These are phyloP conservation scores for Conus canariensis DNA, from an alignment of 2,888 invertebrate species.

Conservation along the genomic window DNA sequence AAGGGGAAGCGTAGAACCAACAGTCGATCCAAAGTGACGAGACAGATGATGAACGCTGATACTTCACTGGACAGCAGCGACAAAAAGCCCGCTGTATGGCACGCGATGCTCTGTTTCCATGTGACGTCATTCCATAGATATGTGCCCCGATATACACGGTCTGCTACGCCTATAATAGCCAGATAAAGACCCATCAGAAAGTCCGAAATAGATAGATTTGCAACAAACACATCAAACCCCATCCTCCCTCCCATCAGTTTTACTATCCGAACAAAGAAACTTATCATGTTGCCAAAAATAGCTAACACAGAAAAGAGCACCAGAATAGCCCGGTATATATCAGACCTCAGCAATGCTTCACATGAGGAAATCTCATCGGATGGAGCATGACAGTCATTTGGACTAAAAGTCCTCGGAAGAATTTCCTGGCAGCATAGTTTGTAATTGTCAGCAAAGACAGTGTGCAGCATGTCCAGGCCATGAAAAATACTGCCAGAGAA, in stretches of 20 bases:
- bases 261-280: not conserved
- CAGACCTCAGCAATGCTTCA: constrained; percentile 11
- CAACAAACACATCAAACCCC: not conserved
- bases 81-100: constrained; percentile 7
- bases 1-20: not conserved
- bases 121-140: constrained; percentile 29
- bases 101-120: not conserved
- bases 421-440: constrained; percentile 29
- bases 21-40: constrained; percentile 68
- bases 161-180: constrained; percentile 25
- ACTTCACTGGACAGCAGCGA: constrained; percentile 30
- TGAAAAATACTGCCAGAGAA: constrained; percentile 5
- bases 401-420: not conserved
- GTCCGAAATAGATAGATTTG: not conserved
- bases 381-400: not conserved
- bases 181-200: constrained; percentile 19
- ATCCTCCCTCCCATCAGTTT: not conserved
- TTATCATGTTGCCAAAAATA: not conserved
- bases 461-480: not conserved
- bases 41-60: constrained; percentile 28
- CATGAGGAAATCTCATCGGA: constrained; percentile 33
- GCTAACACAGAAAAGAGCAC: not conserved
- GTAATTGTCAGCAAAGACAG: constrained; percentile 35
- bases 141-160: not conserved
- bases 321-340: not conserved